Base-by-base conservation (phyloP, 2,113 vertebrate species). In the Orcinus orca region DNA sequence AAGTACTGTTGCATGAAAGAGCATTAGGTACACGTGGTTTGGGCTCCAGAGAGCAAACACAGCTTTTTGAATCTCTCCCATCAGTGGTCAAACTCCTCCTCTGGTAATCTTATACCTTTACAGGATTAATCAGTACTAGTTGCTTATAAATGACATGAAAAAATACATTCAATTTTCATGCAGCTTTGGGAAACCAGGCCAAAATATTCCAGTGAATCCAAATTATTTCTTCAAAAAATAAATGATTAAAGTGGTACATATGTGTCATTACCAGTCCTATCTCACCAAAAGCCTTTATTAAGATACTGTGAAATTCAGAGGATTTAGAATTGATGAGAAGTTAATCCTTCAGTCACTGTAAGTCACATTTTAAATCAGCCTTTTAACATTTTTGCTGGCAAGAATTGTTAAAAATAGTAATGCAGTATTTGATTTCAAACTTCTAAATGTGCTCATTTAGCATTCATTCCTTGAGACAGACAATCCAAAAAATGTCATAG, bases 371-470 rank as follows among this genome's bases (percentile, higher is more conserved):
- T 47, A 87, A 33, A 81, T 76, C n/a, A 65, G 76, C 33, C 31
- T 18, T 84, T 90, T 26, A 38, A 33, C 3, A 10, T 25, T 60
- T 96, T 97, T 98, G 84, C 80, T 97, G 33, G 38, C 84, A 88
- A 96, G 77, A 95, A 15, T 74, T 96, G 86, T 93, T 33, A 67
- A 89, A 96, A 88, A 36, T 58, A 94, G 62, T 96, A 95, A 97
- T 71, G 33, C 26, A 50, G 6, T 81, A 85, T 93, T 97, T 97
- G 73, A 12, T 96, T 94, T 97, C 84, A 96, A 73, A 74, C 77
- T 88, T 97, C 95, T 73, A 83, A 97, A 87, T 96, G 41, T 94
- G 67, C 29, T 96, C 79, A 85, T 76, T 74, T 95, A 98, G 90
- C 93, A 82, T 18, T 88, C 60, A 79, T 50, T 65, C 88, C 95